These are phyloP conservation scores for Epinephelus moara DNA, from an alignment of 2,113 vertebrate genomes.

Conservation along the genomic window DNA sequence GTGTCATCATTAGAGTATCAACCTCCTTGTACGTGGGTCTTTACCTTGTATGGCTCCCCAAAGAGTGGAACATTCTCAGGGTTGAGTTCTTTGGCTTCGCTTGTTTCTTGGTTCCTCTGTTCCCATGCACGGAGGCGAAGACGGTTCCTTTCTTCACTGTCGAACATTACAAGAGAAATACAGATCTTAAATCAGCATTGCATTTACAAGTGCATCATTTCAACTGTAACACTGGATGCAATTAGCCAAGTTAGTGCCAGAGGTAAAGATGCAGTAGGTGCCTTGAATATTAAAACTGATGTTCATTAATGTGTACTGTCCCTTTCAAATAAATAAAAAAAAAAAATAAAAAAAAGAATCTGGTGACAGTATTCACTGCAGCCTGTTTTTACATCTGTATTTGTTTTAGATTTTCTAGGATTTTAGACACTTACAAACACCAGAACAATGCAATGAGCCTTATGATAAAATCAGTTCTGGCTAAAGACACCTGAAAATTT, in stretches of 20 bases:
- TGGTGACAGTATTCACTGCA: background rate
- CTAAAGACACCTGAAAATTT: conserved; percentile 9
- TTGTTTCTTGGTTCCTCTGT: conserved; percentile 90
- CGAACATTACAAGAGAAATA: conserved; percentile 48
- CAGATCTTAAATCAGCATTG: background rate
- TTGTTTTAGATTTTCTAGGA: background rate
- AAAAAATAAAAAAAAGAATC: too few relatives aligned
- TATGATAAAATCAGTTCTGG: background rate
- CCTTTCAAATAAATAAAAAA: too few relatives aligned
- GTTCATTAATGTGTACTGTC: too few relatives aligned
- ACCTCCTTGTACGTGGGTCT: background rate
- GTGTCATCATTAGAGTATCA: background rate
- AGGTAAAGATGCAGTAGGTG: background rate
- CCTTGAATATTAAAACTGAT: background rate
- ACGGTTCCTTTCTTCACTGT: conserved; percentile 92
- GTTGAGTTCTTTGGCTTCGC: conserved; percentile 86
- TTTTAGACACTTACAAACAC: background rate
- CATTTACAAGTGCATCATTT: background rate
- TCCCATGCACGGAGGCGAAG: conserved; percentile 92
- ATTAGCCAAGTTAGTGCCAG: background rate
- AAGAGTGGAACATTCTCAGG: conserved; percentile 89
- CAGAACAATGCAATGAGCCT: background rate
- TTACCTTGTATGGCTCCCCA: conserved; percentile 95
- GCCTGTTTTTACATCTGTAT: background rate
- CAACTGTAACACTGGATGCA: background rate